A percentile compares a stretch with the other conserved stretches of the same genome.
Conservation (phyloP, 2,113 vertebrate species). For the Apistogramma diplotaenia region DNA sequence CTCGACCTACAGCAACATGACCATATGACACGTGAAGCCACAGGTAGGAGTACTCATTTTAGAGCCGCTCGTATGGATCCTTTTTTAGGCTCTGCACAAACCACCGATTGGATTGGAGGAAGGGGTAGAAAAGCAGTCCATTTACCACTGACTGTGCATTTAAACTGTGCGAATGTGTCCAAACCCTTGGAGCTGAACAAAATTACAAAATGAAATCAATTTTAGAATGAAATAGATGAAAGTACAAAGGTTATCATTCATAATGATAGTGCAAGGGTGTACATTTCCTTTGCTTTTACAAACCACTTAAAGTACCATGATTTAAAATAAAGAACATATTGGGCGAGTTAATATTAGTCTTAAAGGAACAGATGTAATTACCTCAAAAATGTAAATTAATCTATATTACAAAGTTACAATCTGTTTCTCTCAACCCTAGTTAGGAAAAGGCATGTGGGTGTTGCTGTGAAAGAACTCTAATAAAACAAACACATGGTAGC, state of each 20-base stretch:
- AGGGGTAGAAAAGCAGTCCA: too few relatives aligned
- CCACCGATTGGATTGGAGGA: too few relatives aligned
- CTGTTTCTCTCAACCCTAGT: background rate
- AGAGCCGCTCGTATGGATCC: too few relatives aligned
- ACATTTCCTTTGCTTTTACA: background rate
- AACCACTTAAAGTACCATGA: background rate
- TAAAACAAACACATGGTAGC: slow-evolving; percentile 9
- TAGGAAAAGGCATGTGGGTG: background rate
- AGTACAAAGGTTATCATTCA: background rate
- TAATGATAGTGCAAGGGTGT: background rate
- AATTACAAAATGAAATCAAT: background rate
- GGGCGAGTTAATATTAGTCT: background rate
- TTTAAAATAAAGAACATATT: background rate
- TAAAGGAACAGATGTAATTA: background rate
- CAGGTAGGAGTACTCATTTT: too few relatives aligned
- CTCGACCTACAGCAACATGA: too few relatives aligned
- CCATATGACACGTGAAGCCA: too few relatives aligned
- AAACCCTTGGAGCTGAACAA: background rate
- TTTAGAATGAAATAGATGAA: background rate
- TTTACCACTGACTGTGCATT: too few relatives aligned
- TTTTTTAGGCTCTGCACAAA: too few relatives aligned
- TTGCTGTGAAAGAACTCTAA: background rate
- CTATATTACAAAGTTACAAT: background rate
- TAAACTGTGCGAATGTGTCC: too few relatives aligned
- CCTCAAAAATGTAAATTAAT: background rate